Evolutionary conservation across 92 coral and sea anemone species (phyloP), one percentile per base, ranked within the genome.

Genomic region (Desmophyllum pertusum): DNA sequence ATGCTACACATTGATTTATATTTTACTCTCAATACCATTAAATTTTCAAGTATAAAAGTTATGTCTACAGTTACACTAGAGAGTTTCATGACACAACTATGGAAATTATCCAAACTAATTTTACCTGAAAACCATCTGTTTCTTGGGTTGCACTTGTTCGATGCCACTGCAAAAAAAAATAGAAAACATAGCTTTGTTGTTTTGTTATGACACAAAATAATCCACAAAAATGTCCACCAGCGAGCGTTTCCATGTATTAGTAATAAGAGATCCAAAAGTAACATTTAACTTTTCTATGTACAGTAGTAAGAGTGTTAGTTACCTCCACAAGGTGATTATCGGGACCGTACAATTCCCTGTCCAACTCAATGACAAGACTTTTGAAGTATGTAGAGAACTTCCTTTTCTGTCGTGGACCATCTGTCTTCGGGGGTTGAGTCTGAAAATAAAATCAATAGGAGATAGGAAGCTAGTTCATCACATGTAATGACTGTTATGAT

Each of bases 311-410:
- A 50, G 35, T 30, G 45, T 5, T 51, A 10, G 6, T 27, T 85
- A 96, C 99, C 97, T 97, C 99, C 0, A 97, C 99, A 43, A 96
- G 89, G 79, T 96, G 99, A 68, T 96, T 96, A 65, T 96, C 99
- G 35, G 99, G 99, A 25, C 99, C 99, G 92, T 96, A 96, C 27
- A 96, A 81, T 43, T 96, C 99, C 38, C 98, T 84, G 64, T 96
- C 99, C 63, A 96, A 90, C 90, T 96, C 99, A 76, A 96, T 96
- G 19, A 96, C 99, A 81, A 96, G 95, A 71, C 99, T 96, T 68
- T 95, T 95, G 87, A 94, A 96, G 77, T 88, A 96, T 39, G 98
- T 92, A 27, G 98, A 96, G 85, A 96, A 96, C 74, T 94, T 96
- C 43, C 98, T 88, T 65, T 96, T 96, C 78, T 73, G 92, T 68